Base-by-base conservation (phyloP, 2,113 vertebrate genomes). In the Ptilonorhynchus violaceus region DNA sequence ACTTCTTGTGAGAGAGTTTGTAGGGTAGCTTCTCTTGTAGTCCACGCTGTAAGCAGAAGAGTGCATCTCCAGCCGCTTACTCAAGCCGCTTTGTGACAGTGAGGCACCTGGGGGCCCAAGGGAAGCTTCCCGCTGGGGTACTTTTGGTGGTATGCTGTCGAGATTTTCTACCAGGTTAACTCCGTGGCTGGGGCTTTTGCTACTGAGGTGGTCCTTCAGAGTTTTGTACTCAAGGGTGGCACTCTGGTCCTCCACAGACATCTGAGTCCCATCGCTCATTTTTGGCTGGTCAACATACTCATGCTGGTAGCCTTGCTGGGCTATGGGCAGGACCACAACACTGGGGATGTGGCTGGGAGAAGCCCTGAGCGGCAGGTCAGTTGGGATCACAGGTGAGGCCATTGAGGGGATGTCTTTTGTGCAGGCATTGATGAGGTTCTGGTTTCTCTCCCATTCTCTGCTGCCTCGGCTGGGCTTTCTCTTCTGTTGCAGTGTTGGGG, bases 351-450 rank as follows among this genome's bases (percentile, higher is more conserved):
- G 99, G 42, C 99, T 99, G 12, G 99, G 99, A 35, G 99, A 99
- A 60, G 99, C 98, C 72, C 99, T 98, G n/a, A 99, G 98, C 0
- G 99, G 98, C 84, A 99, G 98, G 94, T 99, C 99, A 0, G 98
- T 99, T n/a, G 99, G 98, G 91, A 99, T 99, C 44, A 99, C 99
- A 0, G 99, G 98, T 0, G 99, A 99, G 41, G 98, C 98, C 98
- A 99, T 98, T 0, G 99, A 97, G 5, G 98, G 96, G 94, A 99
- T 98, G 93, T 99, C 99, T 98, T 99, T 99, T 44, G 99, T 99
- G 95, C 99, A 99, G 77, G 99, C 99, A 9, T 99, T 99, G 97
- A 99, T 99, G 83, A 99, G 98, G 96, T 99, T 99, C 98, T 99
- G 99, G 96, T 99, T 99, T 92, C 99, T 97, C 77, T 99, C 99